Evolutionary conservation across 2,113 vertebrate species (phyloP).

Genomic region (Climacteris rufus): DNA sequence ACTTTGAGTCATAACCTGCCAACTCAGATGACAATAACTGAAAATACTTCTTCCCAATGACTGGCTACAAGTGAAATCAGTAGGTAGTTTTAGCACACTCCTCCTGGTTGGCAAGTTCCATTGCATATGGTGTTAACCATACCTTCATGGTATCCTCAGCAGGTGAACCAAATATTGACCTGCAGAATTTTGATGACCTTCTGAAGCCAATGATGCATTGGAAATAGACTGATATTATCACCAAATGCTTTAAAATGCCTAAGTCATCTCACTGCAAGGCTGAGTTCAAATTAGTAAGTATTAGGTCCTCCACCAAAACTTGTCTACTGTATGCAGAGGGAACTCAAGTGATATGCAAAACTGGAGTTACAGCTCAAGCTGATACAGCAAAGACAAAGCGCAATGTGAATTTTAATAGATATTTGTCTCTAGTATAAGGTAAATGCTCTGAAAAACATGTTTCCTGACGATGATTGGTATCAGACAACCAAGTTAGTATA

Average conservation of each 20-base stretch:
- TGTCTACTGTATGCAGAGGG: not conserved
- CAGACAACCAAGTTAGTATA: not conserved
- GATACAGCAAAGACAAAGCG: not conserved
- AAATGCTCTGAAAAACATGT: not conserved
- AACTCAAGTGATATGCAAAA: not conserved
- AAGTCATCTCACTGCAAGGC: not conserved
- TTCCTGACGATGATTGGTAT: not conserved
- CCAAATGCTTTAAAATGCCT: not conserved
- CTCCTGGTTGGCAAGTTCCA: not conserved
- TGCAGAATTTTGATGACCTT: not conserved
- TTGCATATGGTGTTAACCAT: not conserved
- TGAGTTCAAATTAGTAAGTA: not conserved
- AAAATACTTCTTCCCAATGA: not conserved
- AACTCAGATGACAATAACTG: not conserved
- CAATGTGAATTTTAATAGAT: not conserved
- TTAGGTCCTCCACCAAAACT: not conserved
- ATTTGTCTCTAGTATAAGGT: not conserved
- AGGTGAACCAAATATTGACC: not conserved
- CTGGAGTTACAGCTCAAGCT: not conserved
- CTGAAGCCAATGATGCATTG: not conserved
- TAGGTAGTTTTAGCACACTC: not conserved
- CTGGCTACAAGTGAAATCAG: not conserved
- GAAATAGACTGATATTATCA: not conserved
- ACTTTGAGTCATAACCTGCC: not conserved
- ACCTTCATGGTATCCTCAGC: not conserved